phyloP scores from a whole-genome alignment of 1,140 invertebrate species.

The Chymomyza costata region DNA sequence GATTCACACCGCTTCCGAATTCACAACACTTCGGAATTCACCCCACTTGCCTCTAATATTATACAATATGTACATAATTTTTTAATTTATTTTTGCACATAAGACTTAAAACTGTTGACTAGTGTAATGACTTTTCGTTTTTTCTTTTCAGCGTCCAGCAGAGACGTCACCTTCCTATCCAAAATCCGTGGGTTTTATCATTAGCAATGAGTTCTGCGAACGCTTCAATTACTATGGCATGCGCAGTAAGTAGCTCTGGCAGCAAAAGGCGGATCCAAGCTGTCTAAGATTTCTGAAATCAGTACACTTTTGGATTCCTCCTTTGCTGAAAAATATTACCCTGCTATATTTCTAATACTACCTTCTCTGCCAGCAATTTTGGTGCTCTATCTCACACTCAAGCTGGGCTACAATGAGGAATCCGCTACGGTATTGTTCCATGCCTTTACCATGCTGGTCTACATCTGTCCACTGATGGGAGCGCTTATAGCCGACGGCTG shows the following conservation, averaged over 20 bases:
- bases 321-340: not conserved
- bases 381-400: conserved; percentile 84
- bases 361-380: conserved; percentile 81
- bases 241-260: conserved; percentile 85
- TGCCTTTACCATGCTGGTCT: conserved; percentile 86
- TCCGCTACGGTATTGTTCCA: conserved; percentile 87
- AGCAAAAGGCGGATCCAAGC: too few species aligned
- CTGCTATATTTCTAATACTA: too few species aligned
- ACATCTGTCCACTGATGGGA: conserved; percentile 88
- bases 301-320: not conserved
- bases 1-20: too few species aligned
- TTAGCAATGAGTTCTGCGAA: conserved; percentile 97
- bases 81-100: too few species aligned
- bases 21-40: too few species aligned
- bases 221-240: conserved; percentile 97
- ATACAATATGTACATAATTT: too few species aligned
- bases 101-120: too few species aligned
- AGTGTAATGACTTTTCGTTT: not conserved
- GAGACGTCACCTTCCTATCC: too few species aligned
- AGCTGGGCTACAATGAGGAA: conserved; percentile 81
- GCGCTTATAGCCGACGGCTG: conserved; percentile 90
- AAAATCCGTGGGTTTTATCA: conserved; percentile 91
- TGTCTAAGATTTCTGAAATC: not conserved
- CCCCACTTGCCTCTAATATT: too few species aligned
- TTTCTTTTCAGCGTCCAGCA: conserved; percentile 6